Evolutionary conservation across 2,888 invertebrate species (phyloP).

Genomic region (Hydraecia micacea): DNA sequence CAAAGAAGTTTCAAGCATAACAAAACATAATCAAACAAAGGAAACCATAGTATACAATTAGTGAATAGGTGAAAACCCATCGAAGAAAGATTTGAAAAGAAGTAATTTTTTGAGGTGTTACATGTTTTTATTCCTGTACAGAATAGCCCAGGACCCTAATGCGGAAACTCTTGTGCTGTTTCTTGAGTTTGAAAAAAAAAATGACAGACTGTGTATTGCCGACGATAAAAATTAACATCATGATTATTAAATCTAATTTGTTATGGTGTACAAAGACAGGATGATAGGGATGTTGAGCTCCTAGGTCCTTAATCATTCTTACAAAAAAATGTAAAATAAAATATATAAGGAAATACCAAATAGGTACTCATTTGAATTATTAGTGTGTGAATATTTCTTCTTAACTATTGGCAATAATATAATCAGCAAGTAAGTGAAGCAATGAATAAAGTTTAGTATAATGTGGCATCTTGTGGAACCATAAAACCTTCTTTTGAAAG

Average conservation of each 20-base stretch:
- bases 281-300: background rate
- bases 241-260: background rate
- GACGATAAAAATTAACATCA: background rate
- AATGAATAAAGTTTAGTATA: background rate
- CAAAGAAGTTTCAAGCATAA: background rate
- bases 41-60: conserved; percentile 21
- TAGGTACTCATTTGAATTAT: no score
- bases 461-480: no score
- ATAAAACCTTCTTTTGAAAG: background rate
- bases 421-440: background rate
- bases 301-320: background rate
- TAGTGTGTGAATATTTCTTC: background rate
- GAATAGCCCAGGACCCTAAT: background rate
- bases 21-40: conserved; percentile 10
- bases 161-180: background rate
- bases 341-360: background rate
- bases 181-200: background rate
- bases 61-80: conserved; percentile 11
- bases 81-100: conserved; percentile 6
- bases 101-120: background rate
- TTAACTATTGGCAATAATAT: background rate
- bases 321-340: background rate
- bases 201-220: no score
- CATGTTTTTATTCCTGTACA: background rate
- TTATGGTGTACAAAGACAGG: background rate